Conservation (phyloP, 2,113 vertebrate species). For the Potamarius usumacintae region DNA sequence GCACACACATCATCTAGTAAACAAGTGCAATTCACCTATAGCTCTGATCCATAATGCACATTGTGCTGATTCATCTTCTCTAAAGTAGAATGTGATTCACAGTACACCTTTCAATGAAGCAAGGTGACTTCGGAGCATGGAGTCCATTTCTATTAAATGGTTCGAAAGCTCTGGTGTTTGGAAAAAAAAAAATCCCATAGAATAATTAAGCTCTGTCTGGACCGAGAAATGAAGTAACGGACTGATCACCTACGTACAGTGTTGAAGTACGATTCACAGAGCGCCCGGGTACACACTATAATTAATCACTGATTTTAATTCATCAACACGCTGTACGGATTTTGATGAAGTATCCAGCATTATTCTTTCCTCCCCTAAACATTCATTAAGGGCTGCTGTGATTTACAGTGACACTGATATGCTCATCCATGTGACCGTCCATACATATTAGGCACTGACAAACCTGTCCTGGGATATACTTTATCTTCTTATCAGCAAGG, state of each 20-base stretch:
- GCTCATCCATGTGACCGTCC: not conserved
- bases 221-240: not conserved
- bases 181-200: not conserved
- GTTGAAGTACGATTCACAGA: not conserved
- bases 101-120: constrained; percentile 10
- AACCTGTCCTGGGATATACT: not conserved
- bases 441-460: not conserved
- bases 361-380: not conserved
- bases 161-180: not conserved
- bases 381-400: not conserved
- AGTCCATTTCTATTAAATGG: not conserved
- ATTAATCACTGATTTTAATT: not conserved
- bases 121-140: constrained; percentile 30
- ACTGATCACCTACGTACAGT: not conserved
- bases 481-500: not conserved
- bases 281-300: not conserved
- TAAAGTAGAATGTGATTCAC: not conserved
- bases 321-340: not conserved
- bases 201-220: not conserved
- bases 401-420: not conserved
- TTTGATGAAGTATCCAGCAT: not conserved
- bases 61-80: constrained; percentile 46
- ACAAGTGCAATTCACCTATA: not conserved
- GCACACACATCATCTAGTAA: not conserved
- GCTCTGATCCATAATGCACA: not conserved